Percentiles rank a stretch among this genome's conserved stretches.
These are phyloP conservation scores for Drosophila albomicans DNA, from an alignment of 1,140 invertebrate genomes.

Conservation along the genomic window DNA sequence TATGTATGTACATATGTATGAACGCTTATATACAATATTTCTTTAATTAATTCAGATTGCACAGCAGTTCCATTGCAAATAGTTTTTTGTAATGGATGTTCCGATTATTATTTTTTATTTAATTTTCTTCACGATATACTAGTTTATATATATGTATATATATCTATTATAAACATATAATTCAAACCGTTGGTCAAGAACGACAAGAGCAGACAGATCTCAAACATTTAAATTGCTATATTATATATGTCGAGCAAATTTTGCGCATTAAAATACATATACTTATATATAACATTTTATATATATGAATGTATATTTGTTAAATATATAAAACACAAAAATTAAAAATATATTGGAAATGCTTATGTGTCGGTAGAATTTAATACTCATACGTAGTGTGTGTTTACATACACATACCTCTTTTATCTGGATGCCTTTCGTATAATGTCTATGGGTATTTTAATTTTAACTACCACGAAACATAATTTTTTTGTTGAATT, in stretches of 20 bases:
- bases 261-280: constrained; percentile 52
- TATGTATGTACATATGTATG: not conserved
- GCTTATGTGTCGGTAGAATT: too few relatives aligned
- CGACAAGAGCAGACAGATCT: constrained; percentile 57
- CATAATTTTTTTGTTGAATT: too few relatives aligned
- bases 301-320: not conserved
- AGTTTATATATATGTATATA: not conserved
- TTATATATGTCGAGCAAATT: constrained; percentile 43
- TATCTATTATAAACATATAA: not conserved
- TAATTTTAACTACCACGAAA: too few relatives aligned
- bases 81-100: too few relatives aligned
- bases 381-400: too few relatives aligned
- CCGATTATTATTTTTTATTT: not conserved
- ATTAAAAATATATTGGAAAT: not conserved
- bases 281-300: constrained; percentile 26
- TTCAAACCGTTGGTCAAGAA: constrained; percentile 49
- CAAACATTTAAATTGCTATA: constrained; percentile 35
- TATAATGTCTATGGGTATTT: too few relatives aligned
- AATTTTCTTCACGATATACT: constrained; percentile 2
- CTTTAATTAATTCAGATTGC: not conserved
- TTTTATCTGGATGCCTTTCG: too few relatives aligned
- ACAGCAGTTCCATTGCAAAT: constrained; percentile 1
- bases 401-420: too few relatives aligned
- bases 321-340: constrained; percentile 3
- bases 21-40: too few relatives aligned